These are phyloP conservation scores for Hydropotes inermis DNA, from an alignment of 2,113 vertebrate species.

Conservation along the genomic window DNA sequence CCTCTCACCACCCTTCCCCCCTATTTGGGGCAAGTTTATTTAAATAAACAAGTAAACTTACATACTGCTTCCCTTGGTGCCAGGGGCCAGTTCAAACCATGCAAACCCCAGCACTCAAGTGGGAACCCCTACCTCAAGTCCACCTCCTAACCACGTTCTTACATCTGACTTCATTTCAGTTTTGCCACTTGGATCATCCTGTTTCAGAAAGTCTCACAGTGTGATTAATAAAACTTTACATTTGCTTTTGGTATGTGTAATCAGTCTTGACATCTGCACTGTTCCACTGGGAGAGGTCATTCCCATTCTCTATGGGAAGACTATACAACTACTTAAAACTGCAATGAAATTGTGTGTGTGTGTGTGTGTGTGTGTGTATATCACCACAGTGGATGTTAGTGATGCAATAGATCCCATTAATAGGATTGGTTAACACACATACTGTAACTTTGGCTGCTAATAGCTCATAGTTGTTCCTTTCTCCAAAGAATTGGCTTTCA, in stretches of 20 bases:
- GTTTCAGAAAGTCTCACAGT: background rate
- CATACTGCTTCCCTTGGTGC: background rate
- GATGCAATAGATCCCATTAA: background rate
- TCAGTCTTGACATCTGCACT: background rate
- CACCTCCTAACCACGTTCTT: background rate
- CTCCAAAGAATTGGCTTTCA: background rate
- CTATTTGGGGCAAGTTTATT: background rate
- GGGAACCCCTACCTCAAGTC: background rate
- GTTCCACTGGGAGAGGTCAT: background rate
- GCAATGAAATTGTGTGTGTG: background rate
- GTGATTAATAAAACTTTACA: background rate
- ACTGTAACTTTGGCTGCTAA: background rate
- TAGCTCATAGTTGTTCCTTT: background rate
- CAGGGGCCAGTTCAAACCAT: background rate
- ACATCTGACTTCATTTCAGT: background rate
- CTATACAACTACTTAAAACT: background rate
- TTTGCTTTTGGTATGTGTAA: background rate
- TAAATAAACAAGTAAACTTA: background rate
- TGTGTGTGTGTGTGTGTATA: background rate
- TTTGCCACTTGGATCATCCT: background rate
- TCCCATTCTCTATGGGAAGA: background rate
- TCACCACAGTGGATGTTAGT: background rate
- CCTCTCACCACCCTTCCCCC: rapidly evolving
- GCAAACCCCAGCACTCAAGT: background rate
- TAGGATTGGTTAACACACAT: background rate